Evolutionary conservation across 1,140 invertebrate species (phyloP), one percentile per base, ranked within the genome.

Genomic region (Drosophila burlai): DNA sequence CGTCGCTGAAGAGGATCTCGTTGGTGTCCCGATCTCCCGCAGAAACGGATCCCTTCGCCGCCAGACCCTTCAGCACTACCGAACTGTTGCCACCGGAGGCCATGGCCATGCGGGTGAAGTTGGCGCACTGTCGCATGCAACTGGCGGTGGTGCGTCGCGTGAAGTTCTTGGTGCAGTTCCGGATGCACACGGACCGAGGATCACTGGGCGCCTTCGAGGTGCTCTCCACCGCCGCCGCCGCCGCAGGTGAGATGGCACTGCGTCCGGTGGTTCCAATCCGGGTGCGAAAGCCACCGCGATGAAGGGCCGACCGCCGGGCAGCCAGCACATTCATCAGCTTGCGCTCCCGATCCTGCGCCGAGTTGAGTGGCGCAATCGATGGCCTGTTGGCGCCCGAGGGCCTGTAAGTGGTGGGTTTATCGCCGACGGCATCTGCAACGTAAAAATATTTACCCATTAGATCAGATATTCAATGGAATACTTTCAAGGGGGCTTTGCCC

Each of bases 281-380:
- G 89, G 93, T 91, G 92, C 94, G 65, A 91, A 93, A 65, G 73
- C 93, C 66, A 93, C 92, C 80, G 78, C 90, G 62, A 86, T 94
- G 59, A 80, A 93, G 21, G 82, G 93, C 77, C 86, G 93, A 82
- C 21, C 94, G 90, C 15, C 94, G 83, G 2, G 94, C 94, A 0
- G 94, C 94, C 55, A 95, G 89, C 29, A 95, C 84, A 34, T 94
- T 94, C 85, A 94, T 92, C 57, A 95, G 86, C 69, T 94, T 94
- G 31, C 93, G 94, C 49, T 95, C 94, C 24, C 94, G 83, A 52
- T 93, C 82, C 60, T 91, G 89, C 3, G 89, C 85, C 6, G 85
- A 74, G 52, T 65, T 92, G 9, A 58, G 74, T 8, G 91, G 77
- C 16, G 89, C 75, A 21, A 80, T 60, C 36, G 91, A 87, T 6